Evolutionary conservation across 2,888 invertebrate species (phyloP), one percentile per base, ranked within the genome.

Genomic region (Camptogramma bilineatum): DNA sequence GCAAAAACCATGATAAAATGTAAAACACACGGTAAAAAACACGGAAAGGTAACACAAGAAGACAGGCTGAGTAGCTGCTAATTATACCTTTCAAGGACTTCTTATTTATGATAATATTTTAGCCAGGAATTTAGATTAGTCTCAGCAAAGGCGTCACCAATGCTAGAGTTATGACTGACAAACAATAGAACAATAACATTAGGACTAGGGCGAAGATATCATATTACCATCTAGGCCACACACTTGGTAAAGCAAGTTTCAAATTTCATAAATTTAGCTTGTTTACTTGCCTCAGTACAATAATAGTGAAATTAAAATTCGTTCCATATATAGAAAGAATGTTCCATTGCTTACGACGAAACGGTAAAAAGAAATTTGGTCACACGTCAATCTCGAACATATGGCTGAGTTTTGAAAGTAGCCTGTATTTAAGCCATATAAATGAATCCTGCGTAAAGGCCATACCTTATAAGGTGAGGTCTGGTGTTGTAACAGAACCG

Each of bases 341-440:
- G 58, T 64, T 54, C 58, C 54, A 64, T 57, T 52, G 46, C 18
- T 42, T 50, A 59, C 55, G 17, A 56, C 48, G 63, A 68, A 63
- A 69, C 56, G 61, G 67, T 65, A 61, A 78, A 85, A 86, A 83
- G 88, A 91, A 91, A 89, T 89, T 90, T 86, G 83, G 83, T 79
- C 82, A 85, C 80, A 79, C 82, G 84, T 87, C 90, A 90, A 89
- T 89, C 86, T 84, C 69, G 83, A 91, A 87, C 92, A 92, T 90
- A 90, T 92, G 92, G 92, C 74, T 72, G 73, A 77, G 82, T 91
- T 87, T 87, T 90, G 91, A 91, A 91, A 92, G 91, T 87, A 80
- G 81, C 82, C 82, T 82, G 85, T 83, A 86, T 88, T 87, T 89
- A 88, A 83, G 84, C 87, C 89, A 83, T 90, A 89, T 90, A 91